A percentile compares a stretch with the other conserved stretches of the same genome.
Evolutionary conservation across 2,797 vertebrate species (phyloP).

Genomic region (Liparis tanakae): DNA sequence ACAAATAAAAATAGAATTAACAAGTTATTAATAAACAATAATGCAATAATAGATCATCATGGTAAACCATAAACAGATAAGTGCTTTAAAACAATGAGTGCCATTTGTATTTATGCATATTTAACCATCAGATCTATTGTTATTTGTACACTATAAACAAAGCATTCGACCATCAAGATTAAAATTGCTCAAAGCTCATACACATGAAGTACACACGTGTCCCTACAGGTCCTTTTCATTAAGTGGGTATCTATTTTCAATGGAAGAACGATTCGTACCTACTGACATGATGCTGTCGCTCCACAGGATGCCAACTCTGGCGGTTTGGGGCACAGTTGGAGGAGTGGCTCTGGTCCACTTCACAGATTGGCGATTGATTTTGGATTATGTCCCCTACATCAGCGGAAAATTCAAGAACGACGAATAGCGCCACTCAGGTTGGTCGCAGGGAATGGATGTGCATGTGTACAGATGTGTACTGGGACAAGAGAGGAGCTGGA

Average conservation of each 20-base stretch:
- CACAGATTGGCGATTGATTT: conserved; percentile 90
- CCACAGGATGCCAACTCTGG: conserved; percentile 85
- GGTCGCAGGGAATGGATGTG: conserved; percentile 13
- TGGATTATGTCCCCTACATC: conserved; percentile 94
- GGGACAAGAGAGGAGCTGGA: neutral
- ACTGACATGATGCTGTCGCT: neutral
- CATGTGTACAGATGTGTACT: neutral
- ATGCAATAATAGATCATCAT: too few species aligned
- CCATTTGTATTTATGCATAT: neutral
- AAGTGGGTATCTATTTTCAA: neutral
- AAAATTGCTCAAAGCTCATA: neutral
- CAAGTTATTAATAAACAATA: too few species aligned
- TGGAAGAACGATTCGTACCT: neutral
- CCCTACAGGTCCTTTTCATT: neutral
- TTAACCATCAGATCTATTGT: neutral
- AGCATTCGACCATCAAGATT: neutral
- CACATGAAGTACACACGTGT: neutral
- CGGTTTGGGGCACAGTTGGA: conserved; percentile 85
- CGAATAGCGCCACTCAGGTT: conserved; percentile 59
- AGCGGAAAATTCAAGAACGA: conserved; percentile 90
- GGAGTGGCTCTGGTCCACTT: conserved; percentile 86
- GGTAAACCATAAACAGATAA: too few species aligned
- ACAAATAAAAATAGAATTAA: too few species aligned
- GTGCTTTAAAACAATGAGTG: too few species aligned
- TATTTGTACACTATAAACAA: neutral